These are phyloP conservation scores for Elephas maximus DNA, from an alignment of 2,113 vertebrate genomes.

Conservation along the genomic window DNA sequence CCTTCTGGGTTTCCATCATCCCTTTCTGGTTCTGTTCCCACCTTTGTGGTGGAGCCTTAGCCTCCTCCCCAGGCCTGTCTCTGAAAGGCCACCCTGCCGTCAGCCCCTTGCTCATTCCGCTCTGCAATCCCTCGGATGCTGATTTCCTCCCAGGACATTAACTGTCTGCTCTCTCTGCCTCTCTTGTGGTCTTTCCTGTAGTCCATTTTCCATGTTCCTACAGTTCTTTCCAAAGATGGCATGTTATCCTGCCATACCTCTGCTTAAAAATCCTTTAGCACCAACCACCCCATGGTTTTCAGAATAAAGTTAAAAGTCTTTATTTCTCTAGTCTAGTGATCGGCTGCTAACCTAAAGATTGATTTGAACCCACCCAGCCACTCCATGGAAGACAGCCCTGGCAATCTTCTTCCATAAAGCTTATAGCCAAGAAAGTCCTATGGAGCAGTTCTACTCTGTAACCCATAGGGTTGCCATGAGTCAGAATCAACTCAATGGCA, in stretches of 20 bases:
- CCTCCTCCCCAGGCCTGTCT: background rate
- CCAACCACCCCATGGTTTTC: background rate
- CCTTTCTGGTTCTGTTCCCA: background rate
- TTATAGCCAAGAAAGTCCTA: no score
- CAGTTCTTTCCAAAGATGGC: background rate
- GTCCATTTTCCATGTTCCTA: no score
- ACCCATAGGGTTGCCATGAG: no score
- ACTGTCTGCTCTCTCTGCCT: background rate
- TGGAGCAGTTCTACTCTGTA: no score
- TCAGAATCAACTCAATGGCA: no score
- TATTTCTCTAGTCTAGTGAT: background rate
- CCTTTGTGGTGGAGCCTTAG: no score
- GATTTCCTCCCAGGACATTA: no score
- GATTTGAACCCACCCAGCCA: no score
- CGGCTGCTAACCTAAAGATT: no score
- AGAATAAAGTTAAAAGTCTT: background rate
- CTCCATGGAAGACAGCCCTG: no score
- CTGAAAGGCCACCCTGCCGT: background rate
- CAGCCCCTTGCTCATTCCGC: fast-evolving
- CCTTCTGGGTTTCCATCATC: background rate
- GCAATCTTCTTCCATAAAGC: no score
- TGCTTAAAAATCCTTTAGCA: background rate
- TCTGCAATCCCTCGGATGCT: background rate
- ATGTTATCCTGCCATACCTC: background rate
- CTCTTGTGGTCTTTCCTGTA: background rate